Conservation (phyloP, 2,797 vertebrate species). For the Melopsittacus undulatus region DNA sequence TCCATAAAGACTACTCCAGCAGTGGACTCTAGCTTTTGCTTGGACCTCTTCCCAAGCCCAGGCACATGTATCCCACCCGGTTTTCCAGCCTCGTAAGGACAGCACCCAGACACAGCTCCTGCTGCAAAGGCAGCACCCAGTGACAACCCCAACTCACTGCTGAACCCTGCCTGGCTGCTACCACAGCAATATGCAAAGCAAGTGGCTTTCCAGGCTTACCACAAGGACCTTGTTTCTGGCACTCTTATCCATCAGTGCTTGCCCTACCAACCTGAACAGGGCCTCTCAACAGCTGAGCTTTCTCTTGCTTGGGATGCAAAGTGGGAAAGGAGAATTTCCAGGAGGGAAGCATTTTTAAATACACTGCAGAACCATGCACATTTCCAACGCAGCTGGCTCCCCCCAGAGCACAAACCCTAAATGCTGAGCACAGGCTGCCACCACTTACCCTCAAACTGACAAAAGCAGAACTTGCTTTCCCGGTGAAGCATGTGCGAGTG, state of each 20-base stretch:
- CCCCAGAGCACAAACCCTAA: not conserved
- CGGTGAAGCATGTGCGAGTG: fast-evolving
- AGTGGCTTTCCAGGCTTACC: not conserved
- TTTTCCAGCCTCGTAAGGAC: not conserved
- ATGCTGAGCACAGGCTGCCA: not conserved
- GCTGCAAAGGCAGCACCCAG: not conserved
- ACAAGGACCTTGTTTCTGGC: not conserved
- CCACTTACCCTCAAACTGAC: not conserved
- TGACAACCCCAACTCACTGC: fast-evolving
- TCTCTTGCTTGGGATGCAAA: not conserved
- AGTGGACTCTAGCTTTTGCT: not conserved
- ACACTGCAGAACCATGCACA: not conserved
- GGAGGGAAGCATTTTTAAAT: not conserved
- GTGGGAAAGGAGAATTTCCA: not conserved
- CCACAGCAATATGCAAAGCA: not conserved
- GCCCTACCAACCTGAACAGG: not conserved
- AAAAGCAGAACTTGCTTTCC: not conserved
- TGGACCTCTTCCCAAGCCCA: not conserved
- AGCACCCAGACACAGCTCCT: not conserved
- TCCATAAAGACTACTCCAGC: not conserved
- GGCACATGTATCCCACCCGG: fast-evolving
- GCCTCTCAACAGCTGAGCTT: not conserved
- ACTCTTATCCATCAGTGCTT: not conserved
- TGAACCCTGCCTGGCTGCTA: not conserved
- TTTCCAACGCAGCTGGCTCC: not conserved